Conservation (phyloP, 2,797 vertebrate species). For the Alcedo atthis region DNA sequence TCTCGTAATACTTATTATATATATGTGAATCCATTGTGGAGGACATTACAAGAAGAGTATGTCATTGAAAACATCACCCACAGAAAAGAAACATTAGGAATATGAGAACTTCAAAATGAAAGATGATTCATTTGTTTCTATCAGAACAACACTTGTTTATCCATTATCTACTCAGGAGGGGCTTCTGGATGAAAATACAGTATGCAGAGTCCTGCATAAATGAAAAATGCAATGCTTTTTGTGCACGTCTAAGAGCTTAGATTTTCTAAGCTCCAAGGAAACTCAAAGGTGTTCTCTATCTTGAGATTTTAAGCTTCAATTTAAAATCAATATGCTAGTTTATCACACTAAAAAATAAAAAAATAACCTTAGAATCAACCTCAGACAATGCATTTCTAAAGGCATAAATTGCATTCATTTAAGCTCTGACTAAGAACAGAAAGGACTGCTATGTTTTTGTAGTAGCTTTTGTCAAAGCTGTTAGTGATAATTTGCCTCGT, state of each 20-base stretch:
- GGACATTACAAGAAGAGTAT: not conserved
- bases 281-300: not conserved
- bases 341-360: not conserved
- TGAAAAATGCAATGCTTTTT: not conserved
- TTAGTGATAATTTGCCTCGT: not conserved
- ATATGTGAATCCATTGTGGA: not conserved
- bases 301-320: not conserved
- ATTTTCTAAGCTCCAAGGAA: not conserved
- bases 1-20: not conserved
- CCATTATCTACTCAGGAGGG: not conserved
- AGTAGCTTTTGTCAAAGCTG: not conserved
- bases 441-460: not conserved
- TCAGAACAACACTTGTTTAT: not conserved
- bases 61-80: not conserved
- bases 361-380: not conserved
- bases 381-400: not conserved
- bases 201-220: not conserved
- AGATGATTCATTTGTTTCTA: not conserved
- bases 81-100: not conserved
- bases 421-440: not conserved
- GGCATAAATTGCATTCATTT: not conserved
- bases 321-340: not conserved
- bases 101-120: not conserved
- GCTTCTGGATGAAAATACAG: not conserved
- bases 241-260: not conserved